Base-by-base conservation (phyloP, 2,888 invertebrate genomes). In the Parnassius smintheus region DNA sequence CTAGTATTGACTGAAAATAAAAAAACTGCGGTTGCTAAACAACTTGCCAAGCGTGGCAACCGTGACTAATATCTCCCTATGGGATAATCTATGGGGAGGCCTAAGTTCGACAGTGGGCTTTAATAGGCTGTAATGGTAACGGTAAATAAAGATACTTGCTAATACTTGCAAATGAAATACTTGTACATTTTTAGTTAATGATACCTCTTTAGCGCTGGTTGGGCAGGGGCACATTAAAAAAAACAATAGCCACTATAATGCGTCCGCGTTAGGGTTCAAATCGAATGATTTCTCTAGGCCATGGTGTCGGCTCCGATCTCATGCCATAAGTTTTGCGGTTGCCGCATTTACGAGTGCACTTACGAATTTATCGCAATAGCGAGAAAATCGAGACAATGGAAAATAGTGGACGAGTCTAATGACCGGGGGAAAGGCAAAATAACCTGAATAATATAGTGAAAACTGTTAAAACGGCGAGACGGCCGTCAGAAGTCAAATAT, bases 371-470 rank as follows among this genome's bases (percentile, higher is more conserved):
- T 80, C 82, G 77, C 74, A 75, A 77, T 81, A 79, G 78, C 75
- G 75, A 80, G 81, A 83, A 86, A 86, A 85, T 79, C 71, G 64
- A 72, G 75, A 76, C 75, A 75, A 75, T 77, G 80, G 86, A 85
- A 88, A 88, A 88, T 86, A 85, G 78, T 81, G 72, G 72, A 76
- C 72, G 72, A 70, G 69, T 78, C 77, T 85, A 86, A 88, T 87
- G 82, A 84, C 80, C 74, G 81, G 81, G 41, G 82, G 80, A 82
- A 77, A 76, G 74, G 75, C 72, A 73, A 77, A 82, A 81, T 80
- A 76, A 78, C 77, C 73, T 90, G 86, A 86, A 88, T 88, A 85
- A 88, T 85, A 77, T 70, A 87, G 50, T n/a, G 25, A 72, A 75
- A 75, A 72, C 35, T 69, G 74, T 71, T 70, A 72, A 71, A 75